phyloP scores from a whole-genome alignment of 2,113 vertebrate genomes.

The Thamnaconus septentrionalis region DNA sequence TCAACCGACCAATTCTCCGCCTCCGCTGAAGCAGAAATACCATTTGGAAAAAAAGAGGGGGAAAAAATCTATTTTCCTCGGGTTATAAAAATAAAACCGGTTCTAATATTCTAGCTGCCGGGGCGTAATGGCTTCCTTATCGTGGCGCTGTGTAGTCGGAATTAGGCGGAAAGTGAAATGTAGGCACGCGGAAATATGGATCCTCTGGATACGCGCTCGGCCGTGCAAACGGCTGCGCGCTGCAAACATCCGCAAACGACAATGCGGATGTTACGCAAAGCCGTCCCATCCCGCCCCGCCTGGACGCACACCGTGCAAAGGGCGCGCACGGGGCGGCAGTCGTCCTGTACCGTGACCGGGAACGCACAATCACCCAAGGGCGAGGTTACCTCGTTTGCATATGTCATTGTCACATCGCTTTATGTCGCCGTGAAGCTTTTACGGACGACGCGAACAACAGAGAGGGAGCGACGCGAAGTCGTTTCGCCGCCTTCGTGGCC shows the following conservation, averaged over 20 bases:
- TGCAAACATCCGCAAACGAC: neutral
- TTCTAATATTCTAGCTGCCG: conserved; percentile 7
- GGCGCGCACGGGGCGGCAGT: too few species aligned
- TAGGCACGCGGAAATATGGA: conserved; percentile 6
- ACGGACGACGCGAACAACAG: too few species aligned
- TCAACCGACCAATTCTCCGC: neutral
- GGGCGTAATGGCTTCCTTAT: conserved; percentile 29
- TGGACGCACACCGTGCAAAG: too few species aligned
- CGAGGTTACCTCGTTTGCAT: too few species aligned
- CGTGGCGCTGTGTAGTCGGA: conserved; percentile 2
- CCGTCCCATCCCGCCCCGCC: too few species aligned
- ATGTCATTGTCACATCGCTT: too few species aligned
- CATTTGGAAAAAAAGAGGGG: neutral
- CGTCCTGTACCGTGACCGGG: too few species aligned
- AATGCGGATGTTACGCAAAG: too few species aligned
- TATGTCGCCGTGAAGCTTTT: too few species aligned
- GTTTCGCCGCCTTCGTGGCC: too few species aligned
- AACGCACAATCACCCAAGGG: too few species aligned
- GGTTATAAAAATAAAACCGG: conserved; percentile 21
- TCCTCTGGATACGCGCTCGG: conserved; percentile 1
- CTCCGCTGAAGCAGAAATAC: conserved; percentile 13
- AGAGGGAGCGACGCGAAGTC: too few species aligned
- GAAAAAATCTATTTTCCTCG: conserved; percentile 19
- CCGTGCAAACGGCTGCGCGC: neutral
- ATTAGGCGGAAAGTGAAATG: conserved; percentile 23